Conservation (phyloP, 1,140 invertebrate species). For the Trachelipus rathkii region DNA sequence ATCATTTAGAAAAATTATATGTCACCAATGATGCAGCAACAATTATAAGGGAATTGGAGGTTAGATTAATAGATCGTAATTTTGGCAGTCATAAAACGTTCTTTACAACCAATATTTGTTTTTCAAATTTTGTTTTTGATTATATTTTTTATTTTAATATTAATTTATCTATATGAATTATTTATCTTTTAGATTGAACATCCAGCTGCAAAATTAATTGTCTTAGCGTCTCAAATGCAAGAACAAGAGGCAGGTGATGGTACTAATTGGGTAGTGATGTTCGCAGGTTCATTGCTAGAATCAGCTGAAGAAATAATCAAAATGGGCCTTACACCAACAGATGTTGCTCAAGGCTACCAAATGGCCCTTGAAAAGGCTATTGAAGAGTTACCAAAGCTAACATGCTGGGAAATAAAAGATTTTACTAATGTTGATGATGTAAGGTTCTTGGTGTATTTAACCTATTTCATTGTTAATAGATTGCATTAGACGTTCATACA, state of each 20-base stretch:
- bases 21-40: constrained; percentile 99
- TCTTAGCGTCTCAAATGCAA: constrained; percentile 95
- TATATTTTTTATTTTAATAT: too few relatives aligned
- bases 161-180: not conserved
- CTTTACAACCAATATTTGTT: too few relatives aligned
- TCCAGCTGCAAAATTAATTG: constrained; percentile 95
- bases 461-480: too few relatives aligned
- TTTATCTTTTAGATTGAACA: constrained; percentile 68
- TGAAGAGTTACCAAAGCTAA: constrained; percentile 75
- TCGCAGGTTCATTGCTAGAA: constrained; percentile 88
- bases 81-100: too few relatives aligned
- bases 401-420: constrained; percentile 79
- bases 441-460: too few relatives aligned
- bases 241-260: constrained; percentile 98
- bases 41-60: constrained; percentile 91
- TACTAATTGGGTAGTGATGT: constrained; percentile 95
- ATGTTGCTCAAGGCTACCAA: constrained; percentile 95
- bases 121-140: too few relatives aligned
- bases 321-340: constrained; percentile 88
- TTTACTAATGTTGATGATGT: constrained; percentile 65
- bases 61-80: constrained; percentile 48
- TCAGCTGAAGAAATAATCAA: constrained; percentile 85
- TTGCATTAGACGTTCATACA: too few relatives aligned
- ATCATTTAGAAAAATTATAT: constrained; percentile 97
- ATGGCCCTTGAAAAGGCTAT: constrained; percentile 79